A percentile compares a stretch with the other conserved stretches of the same genome.
phyloP scores from a whole-genome alignment of 2,888 invertebrate genomes.

The Esperia sulphurella region DNA sequence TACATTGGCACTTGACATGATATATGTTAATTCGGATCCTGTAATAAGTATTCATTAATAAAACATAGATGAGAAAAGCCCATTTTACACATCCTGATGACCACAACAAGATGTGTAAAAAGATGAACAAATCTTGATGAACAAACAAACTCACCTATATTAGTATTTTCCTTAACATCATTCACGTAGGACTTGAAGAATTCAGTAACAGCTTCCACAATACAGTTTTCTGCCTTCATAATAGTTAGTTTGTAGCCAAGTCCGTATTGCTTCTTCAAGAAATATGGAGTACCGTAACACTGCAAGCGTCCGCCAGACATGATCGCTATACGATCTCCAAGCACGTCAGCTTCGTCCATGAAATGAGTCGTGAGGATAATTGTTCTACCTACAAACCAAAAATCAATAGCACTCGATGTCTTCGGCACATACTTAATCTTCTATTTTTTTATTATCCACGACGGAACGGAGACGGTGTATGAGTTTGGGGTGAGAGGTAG shows the following conservation, averaged over 20 bases:
- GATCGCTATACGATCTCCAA: constrained; percentile 93
- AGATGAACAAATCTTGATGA: too few relatives aligned
- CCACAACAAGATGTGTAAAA: too few relatives aligned
- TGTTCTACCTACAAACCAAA: constrained; percentile 88
- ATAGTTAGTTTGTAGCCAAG: constrained; percentile 90
- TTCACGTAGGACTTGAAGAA: constrained; percentile 83
- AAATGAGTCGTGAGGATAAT: constrained; percentile 91
- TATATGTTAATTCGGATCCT: constrained; percentile 87
- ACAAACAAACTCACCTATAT: constrained; percentile 81
- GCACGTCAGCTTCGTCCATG: constrained; percentile 94
- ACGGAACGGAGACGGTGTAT: too few relatives aligned
- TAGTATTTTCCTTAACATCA: constrained; percentile 82
- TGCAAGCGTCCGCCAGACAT: constrained; percentile 90
- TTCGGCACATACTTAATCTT: too few relatives aligned
- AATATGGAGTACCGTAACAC: constrained; percentile 90
- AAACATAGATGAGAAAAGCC: too few relatives aligned
- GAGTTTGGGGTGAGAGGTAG: too few relatives aligned
- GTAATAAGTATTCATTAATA: background rate
- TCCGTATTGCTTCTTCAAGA: constrained; percentile 91
- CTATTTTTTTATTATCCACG: too few relatives aligned
- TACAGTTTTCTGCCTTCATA: constrained; percentile 53
- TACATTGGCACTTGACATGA: constrained; percentile 82
- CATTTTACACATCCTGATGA: too few relatives aligned
- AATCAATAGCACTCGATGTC: too few relatives aligned
- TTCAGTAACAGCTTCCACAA: constrained; percentile 64